phyloP scores from a whole-genome alignment of 2,797 vertebrate species.

The Galago senegalensis region DNA sequence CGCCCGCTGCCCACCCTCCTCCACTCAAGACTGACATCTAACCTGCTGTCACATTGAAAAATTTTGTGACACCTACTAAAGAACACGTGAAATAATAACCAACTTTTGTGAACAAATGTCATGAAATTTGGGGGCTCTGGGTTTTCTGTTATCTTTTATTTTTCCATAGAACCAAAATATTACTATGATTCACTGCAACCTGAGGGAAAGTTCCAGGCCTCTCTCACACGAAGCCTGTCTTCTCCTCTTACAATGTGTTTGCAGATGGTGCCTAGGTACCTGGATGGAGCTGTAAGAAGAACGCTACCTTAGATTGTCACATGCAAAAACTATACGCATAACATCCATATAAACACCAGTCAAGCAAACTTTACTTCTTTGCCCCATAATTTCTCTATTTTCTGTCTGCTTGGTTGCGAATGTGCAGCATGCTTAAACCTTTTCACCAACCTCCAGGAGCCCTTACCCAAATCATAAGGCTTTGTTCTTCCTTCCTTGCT shows the following conservation, averaged over 20 bases:
- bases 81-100: conserved; percentile 23
- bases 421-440: neutral
- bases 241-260: neutral
- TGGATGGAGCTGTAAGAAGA: neutral
- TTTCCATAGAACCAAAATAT: neutral
- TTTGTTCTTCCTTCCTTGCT: neutral
- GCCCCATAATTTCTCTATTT: neutral
- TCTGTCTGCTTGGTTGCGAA: neutral
- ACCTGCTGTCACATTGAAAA: neutral
- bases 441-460: neutral
- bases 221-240: neutral
- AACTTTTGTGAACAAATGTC: conserved; percentile 20
- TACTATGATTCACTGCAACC: neutral
- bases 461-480: neutral
- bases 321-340: neutral
- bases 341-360: neutral
- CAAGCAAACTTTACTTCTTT: neutral
- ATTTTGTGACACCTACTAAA: neutral
- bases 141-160: neutral
- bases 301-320: neutral
- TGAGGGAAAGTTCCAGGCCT: neutral
- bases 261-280: neutral
- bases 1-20: neutral
- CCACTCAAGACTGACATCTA: neutral
- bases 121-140: neutral